Conservation (phyloP, 2,797 vertebrate species). For the Xenentodon cancila region DNA sequence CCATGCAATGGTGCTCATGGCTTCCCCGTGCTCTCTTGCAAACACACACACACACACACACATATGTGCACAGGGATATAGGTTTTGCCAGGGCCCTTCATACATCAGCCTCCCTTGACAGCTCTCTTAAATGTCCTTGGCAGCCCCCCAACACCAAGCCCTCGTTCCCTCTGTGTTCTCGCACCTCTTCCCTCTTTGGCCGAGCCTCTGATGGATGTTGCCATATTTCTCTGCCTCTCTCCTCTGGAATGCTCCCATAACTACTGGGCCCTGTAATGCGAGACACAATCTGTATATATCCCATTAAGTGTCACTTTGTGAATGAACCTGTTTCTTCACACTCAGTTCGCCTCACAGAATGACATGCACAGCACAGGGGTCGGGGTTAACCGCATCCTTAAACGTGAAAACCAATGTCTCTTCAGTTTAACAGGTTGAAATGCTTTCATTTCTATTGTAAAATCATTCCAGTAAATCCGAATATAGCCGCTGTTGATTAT, state of each 20-base stretch:
- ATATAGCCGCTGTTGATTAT: slow-evolving; percentile 23
- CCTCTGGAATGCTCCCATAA: slow-evolving; percentile 69
- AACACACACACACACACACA: slow-evolving; percentile 16
- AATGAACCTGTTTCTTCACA: slow-evolving; percentile 68
- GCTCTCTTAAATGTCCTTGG: slow-evolving; percentile 86
- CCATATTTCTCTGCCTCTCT: slow-evolving; percentile 76
- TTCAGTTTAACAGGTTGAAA: background rate
- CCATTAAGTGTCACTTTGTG: slow-evolving; percentile 74
- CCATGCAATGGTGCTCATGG: slow-evolving; percentile 27
- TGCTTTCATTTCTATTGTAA: slow-evolving; percentile 5
- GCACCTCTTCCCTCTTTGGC: slow-evolving; percentile 66
- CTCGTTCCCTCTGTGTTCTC: slow-evolving; percentile 53
- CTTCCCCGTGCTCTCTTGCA: slow-evolving; percentile 14
- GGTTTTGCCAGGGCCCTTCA: slow-evolving; percentile 72
- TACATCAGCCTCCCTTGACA: slow-evolving; percentile 83
- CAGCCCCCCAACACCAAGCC: slow-evolving; percentile 69
- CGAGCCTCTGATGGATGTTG: slow-evolving; percentile 73
- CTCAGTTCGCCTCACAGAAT: slow-evolving; percentile 34
- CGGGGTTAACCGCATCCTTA: slow-evolving; percentile 33
- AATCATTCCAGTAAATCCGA: slow-evolving; percentile 7
- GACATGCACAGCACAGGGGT: slow-evolving; percentile 33
- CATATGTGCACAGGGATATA: slow-evolving; percentile 57
- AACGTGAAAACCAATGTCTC: slow-evolving; percentile 28
- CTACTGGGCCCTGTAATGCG: slow-evolving; percentile 68
- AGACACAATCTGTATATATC: slow-evolving; percentile 78